These are phyloP conservation scores for Acanthurus leucopareius DNA, from an alignment of 2,797 vertebrate genomes.

Conservation along the genomic window DNA sequence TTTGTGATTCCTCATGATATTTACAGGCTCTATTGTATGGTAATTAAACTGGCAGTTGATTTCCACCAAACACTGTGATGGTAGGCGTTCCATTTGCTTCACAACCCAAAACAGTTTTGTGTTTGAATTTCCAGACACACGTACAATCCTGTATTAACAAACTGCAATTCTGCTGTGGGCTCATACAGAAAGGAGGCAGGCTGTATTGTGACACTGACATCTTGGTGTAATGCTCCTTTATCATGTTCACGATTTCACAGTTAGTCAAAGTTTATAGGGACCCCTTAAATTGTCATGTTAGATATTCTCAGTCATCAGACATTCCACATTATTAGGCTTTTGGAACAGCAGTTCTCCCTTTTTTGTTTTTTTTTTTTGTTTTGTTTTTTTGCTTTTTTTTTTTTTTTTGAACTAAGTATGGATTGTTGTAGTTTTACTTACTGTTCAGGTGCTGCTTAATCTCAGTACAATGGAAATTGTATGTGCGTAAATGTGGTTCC, in stretches of 20 bases:
- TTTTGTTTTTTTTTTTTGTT: slow-evolving; percentile 26
- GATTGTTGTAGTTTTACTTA: slow-evolving; percentile 83
- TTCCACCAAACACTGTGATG: slow-evolving; percentile 98
- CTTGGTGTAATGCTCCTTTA: slow-evolving; percentile 82
- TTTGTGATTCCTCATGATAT: slow-evolving; percentile 87
- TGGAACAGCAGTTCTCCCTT: slow-evolving; percentile 72
- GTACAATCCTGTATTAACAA: slow-evolving; percentile 81
- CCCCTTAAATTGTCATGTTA: slow-evolving; percentile 79
- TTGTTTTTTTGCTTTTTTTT: slow-evolving; percentile 49
- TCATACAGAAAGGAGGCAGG: slow-evolving; percentile 95
- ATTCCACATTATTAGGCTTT: slow-evolving; percentile 82
- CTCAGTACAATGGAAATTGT: slow-evolving; percentile 83
- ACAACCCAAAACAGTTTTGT: slow-evolving; percentile 67
- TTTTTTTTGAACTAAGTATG: slow-evolving; percentile 74
- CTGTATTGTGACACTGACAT: slow-evolving; percentile 94
- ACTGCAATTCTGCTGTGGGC: slow-evolving; percentile 94
- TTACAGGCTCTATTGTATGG: slow-evolving; percentile 89
- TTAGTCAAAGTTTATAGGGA: slow-evolving; percentile 75
- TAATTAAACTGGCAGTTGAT: slow-evolving; percentile 89
- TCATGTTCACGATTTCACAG: slow-evolving; percentile 80
- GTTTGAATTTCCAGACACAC: slow-evolving; percentile 69
- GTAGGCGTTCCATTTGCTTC: slow-evolving; percentile 84
- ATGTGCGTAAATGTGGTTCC: slow-evolving; percentile 84
- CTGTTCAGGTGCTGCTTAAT: slow-evolving; percentile 85
- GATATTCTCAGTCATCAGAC: slow-evolving; percentile 76